Evolutionary conservation across 2,113 vertebrate species (phyloP).

Genomic region (Morone chrysops): DNA sequence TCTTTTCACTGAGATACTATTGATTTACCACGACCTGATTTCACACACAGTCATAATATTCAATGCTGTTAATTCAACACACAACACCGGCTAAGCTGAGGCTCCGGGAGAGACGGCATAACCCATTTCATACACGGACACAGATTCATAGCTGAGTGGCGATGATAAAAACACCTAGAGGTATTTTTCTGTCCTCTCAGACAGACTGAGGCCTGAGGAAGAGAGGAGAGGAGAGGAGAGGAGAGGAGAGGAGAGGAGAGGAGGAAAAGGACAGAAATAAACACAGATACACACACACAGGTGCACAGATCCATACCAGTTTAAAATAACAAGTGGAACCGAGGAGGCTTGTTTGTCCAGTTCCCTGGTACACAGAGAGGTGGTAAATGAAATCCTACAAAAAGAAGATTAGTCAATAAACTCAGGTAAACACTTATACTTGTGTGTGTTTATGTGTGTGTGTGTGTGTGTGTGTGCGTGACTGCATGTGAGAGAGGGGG

Average conservation of each 20-base stretch:
- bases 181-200: constrained; percentile 44
- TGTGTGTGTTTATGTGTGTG: constrained; percentile 23
- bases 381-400: constrained; percentile 55
- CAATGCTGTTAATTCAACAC: constrained; percentile 48
- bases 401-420: constrained; percentile 65
- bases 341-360: constrained; percentile 55
- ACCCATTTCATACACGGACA: constrained; percentile 43
- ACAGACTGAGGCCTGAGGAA: constrained; percentile 28
- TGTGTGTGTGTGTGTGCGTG: constrained; percentile 18
- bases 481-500: background rate
- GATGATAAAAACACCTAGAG: constrained; percentile 40
- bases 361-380: constrained; percentile 21
- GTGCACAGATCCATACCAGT: constrained; percentile 29
- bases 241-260: background rate
- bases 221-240: constrained; percentile 11
- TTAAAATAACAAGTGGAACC: constrained; percentile 47
- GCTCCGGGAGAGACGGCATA: constrained; percentile 22
- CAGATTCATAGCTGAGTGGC: constrained; percentile 31
- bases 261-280: constrained; percentile 6
- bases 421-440: constrained; percentile 57
- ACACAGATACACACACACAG: constrained; percentile 1
- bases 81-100: constrained; percentile 10
- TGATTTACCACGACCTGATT: constrained; percentile 61
- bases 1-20: constrained; percentile 50
- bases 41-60: constrained; percentile 46